A percentile compares a stretch with the other conserved stretches of the same genome.
phyloP scores from a whole-genome alignment of 1,140 invertebrate species.

The Asbolus verrucosus region DNA sequence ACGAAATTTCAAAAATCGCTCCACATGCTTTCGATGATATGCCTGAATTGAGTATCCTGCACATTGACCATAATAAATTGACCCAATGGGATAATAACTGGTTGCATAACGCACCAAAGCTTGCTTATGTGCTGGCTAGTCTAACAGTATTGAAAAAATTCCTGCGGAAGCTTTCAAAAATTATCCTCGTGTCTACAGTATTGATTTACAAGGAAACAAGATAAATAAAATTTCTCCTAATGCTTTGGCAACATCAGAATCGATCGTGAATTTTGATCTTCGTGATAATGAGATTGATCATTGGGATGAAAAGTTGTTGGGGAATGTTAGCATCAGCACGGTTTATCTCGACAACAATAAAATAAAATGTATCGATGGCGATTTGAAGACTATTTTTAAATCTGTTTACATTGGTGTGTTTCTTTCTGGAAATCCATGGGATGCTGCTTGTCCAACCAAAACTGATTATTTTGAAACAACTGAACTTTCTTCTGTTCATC shows the following conservation, averaged over 20 bases:
- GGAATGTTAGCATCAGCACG: not conserved
- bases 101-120: conserved; percentile 35
- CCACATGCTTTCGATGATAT: conserved; percentile 44
- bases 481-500: too few species aligned
- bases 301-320: not conserved
- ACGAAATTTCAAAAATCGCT: conserved; percentile 47
- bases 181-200: conserved; percentile 10
- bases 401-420: too few species aligned
- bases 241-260: not conserved
- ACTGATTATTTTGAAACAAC: too few species aligned
- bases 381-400: not conserved
- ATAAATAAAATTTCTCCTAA: conserved; percentile 2
- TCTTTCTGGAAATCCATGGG: not conserved
- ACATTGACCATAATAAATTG: conserved; percentile 47
- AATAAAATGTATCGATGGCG: not conserved
- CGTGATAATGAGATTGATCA: not conserved
- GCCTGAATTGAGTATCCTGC: conserved; percentile 29
- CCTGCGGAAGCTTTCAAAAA: conserved; percentile 14
- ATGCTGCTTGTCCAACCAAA: too few species aligned
- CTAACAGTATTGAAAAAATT: not conserved
- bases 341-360: conserved; percentile 2
- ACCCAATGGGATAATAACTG: conserved; percentile 45
- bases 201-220: not conserved
- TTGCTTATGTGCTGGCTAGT: not conserved
- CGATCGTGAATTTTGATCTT: conserved; percentile 9